Evolutionary conservation across 2,113 vertebrate genomes (phyloP), one percentile per base, ranked within the genome.

Genomic region (Microcebus ravelobensis): DNA sequence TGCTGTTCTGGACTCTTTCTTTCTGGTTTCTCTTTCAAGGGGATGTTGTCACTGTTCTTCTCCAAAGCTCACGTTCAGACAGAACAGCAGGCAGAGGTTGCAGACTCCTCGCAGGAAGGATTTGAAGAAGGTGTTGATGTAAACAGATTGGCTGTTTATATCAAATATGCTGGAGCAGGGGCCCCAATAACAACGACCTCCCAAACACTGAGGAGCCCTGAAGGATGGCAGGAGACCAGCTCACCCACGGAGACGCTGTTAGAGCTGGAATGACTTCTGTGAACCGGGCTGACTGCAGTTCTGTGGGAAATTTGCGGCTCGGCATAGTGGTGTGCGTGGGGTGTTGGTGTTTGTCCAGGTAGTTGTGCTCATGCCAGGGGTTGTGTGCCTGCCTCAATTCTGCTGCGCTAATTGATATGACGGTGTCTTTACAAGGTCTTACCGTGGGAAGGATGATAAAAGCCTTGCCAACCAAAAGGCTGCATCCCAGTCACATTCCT

Each of bases 1-100:
- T 45, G 92, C 94, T 81, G 96, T 94, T 96, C 94, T 20, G 91
- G 85, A 73, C 82, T 50, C 27, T 84, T 70, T 87, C 52, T 94
- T 88, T 82, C 31, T 71, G 89, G 42, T 81, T 95, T 96, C 89
- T 73, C 97, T 97, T 97, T 98, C 92, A 97, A 95, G 87, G 34
- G 27, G 74, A 42, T 59, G 63, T 80, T 90, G 91, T 96, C 71
- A 42, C 81, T 27, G 25, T 61, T 90, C 76, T 79, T 82, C 63
- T 87, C 52, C 84, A 89, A 96, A 94, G 94, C 90, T 2, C 25
- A 4, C 1, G 10, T 80, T 96, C 96, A 61, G 95, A 85, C 55
- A 34, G 55, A 93, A 73, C 96, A 84, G 95, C 89, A 70, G 94
- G 83, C 74, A 86, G 87, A 95, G 94, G 91, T 73, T 87, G 85